Evolutionary conservation across 2,888 invertebrate genomes (phyloP), one percentile per base, ranked within the genome.

Genomic region (Athrips mouffetella): DNA sequence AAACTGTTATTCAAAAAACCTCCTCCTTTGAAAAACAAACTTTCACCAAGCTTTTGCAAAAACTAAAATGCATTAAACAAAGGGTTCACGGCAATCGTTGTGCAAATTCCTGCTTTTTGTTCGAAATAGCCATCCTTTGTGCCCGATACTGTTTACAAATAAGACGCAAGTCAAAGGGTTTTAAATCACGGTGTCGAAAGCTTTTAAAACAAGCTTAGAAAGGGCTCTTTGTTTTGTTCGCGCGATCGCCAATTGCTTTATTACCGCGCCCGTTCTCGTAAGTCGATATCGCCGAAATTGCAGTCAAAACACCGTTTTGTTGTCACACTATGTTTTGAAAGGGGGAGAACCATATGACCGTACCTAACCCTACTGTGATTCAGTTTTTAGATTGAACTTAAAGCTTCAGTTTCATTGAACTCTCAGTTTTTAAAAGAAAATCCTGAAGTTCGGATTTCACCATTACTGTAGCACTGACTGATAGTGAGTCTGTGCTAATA

Each of bases 101-200:
- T 66, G 80, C 83, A 85, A 86, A 77, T 79, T 79, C 70, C 73
- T 66, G 70, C 76, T 73, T 76, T 76, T 74, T 53, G 70, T 67
- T 73, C 63, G 67, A 70, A 77, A 79, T 76, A 79, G 68, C 71
- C 61, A 70, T 70, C 83, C 83, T 81, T 86, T 86, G 84, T 88
- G 68, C 72, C 68, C 59, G 67, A 63, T 65, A 70, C 67, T 87
- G 86, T 87, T 87, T 88, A 86, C 87, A 84, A 87, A 86, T 84
- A 85, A 82, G 72, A 73, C 74, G 70, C 76, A 74, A 77, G 77
- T 84, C 85, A 87, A 87, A 88, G 86, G 85, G 86, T 80, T 85
- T 87, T 87, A 86, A 88, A 88, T 87, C 86, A 84, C 73, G 72
- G 80, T 71, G 87, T 85, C 79, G 85, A 87, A 84, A 88, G 86